Conservation (phyloP, 2,113 vertebrate genomes). For the Acinonyx jubatus region DNA sequence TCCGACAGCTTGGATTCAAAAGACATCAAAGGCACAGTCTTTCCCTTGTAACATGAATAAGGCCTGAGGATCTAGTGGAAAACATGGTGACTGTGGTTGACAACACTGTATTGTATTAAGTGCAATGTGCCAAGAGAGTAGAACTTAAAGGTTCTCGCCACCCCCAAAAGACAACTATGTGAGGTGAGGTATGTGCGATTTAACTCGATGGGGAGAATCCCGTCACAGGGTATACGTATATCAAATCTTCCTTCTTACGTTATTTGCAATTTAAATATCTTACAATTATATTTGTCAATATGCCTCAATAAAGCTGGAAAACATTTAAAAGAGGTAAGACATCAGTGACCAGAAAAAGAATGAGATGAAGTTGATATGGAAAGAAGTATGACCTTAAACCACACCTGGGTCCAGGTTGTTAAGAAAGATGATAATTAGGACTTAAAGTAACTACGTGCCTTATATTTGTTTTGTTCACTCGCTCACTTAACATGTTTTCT, state of each 20-base stretch:
- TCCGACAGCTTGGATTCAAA: too few species aligned
- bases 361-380: background rate
- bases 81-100: background rate
- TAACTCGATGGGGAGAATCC: background rate
- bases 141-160: background rate
- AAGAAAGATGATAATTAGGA: background rate
- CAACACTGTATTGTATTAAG: background rate
- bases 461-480: background rate
- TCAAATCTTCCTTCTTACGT: background rate
- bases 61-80: background rate
- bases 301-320: background rate
- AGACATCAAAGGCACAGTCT: background rate
- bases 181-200: background rate
- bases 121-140: background rate
- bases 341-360: background rate
- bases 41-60: background rate
- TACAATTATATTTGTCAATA: background rate
- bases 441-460: background rate
- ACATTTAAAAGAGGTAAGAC: background rate
- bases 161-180: background rate
- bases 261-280: background rate
- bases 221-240: background rate
- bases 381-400: background rate
- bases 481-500: background rate
- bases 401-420: background rate